Evolutionary conservation across 2,888 invertebrate genomes (phyloP), one percentile per base, ranked within the genome.

Genomic region (Ametastegia equiseti): DNA sequence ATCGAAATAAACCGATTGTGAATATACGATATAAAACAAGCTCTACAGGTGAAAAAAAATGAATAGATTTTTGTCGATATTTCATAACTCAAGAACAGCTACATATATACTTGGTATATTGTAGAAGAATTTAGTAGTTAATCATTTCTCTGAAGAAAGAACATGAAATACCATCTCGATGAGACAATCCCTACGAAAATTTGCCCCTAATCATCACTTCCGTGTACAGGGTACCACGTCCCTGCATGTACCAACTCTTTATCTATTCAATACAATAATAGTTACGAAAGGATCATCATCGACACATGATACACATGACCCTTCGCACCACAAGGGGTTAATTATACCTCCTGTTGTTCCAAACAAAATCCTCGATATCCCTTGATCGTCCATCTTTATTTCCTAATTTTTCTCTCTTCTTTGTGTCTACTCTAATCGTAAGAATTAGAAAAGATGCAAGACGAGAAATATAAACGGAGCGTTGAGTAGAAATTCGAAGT

Each of bases 271-370:
- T 42, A 6, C 42, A 42, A 42, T 23, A 39, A 39, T 67, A 19
- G 65, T 67, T 67, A 67, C 65, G 65, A 67, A 67, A 67, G 60
- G 60, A 30, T 13, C 30, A 60, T 30, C 30, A 13, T 30, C 30
- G 15, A 67, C 39, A 6, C 36, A 13, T 36, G 33, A 65, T 36
- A 65, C 19, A 39, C 65, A 36, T 36, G 39, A 67, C 36, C 39
- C 65, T 39, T 15, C 36, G 19, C 36, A 19, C 65, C 65, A 11
- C 65, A 39, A 67, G 65, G 65, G 65, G 65, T 67, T 67, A 67
- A 67, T 67, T 67, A 67, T 67, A 36, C 65, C 65, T 39, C 65
- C 65, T 11, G 65, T 67, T 39, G 65, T 67, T 67, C 65, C 36
- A 67, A 39, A 67, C 36, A 67, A 39, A 67, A 67, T 67, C n/a